Percentiles rank a stretch among this genome's conserved stretches.
phyloP scores from a whole-genome alignment of 1,140 invertebrate genomes.

The Whitmania pigra region DNA sequence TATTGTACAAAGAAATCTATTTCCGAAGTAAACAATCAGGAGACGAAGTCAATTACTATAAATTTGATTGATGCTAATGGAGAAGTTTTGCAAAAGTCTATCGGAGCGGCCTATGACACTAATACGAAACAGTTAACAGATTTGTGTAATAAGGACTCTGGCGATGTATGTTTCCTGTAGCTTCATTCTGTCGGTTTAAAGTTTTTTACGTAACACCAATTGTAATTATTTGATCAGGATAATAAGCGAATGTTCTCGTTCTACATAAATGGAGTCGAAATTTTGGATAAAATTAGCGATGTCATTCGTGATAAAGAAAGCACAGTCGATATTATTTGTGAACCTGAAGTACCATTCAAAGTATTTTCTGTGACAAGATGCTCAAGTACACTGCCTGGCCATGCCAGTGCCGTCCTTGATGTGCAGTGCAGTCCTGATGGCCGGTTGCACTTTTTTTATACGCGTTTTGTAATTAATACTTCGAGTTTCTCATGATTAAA shows the following conservation, averaged over 20 bases:
- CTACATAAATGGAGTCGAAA: constrained; percentile 72
- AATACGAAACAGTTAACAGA: constrained; percentile 18
- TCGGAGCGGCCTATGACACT: no score
- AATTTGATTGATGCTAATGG: no score
- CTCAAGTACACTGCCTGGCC: constrained; percentile 69
- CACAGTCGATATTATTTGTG: constrained; percentile 75
- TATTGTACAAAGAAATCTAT: no score
- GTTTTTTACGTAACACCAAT: no score
- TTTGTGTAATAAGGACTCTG: constrained; percentile 1
- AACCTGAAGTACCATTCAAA: constrained; percentile 89
- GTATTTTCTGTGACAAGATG: constrained; percentile 46
- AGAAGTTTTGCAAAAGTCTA: no score
- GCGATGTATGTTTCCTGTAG: no score
- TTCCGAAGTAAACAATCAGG: no score
- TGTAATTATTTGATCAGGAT: constrained; percentile 30
- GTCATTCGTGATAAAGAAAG: constrained; percentile 54
- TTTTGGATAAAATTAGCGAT: constrained; percentile 59
- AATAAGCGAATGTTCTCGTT: constrained; percentile 62
- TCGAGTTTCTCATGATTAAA: constrained; percentile 4
- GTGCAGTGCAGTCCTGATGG: constrained; percentile 86
- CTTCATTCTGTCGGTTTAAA: no score
- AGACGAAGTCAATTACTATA: no score
- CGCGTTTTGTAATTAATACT: no score
- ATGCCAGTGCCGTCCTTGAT: constrained; percentile 87
- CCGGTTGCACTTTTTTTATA: constrained; percentile 33